Evolutionary conservation across 2,888 invertebrate species (phyloP), one percentile per base, ranked within the genome.

Genomic region (Yponomeuta malinellus): DNA sequence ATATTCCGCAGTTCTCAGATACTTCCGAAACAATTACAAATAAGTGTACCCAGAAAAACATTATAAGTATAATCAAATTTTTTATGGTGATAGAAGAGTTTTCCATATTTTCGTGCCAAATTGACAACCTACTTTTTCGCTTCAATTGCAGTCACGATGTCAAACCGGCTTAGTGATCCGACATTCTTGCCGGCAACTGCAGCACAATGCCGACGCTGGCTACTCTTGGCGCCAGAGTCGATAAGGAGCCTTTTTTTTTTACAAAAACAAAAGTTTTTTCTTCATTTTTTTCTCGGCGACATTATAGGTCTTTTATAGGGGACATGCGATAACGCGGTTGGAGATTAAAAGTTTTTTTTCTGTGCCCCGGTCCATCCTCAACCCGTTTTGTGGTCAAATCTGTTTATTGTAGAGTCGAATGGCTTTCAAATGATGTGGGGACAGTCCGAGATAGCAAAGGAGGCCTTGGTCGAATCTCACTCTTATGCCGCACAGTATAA

Each of bases 221-320:
- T 81, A 78, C 86, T 63, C 63, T 83, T 84, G 87, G 87, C 86
- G 86, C 86, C 87, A 85, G 72, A 77, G 71, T 74, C 83, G 86
- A 87, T 87, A 85, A 84, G 79, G 77, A 73, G 71, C 74, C 77
- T 78, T 78, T 83, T 81, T 81, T 23, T 80, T 81, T 77, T 76
- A 76, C 76, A 74, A 59, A 59, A 59, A 59, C 52, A 59, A 59
- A 15, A 15, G 15, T 59, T 15, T 59, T 15, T 78, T 75, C 81
- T 80, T 83, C 82, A 81, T 83, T 67, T 67, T 33, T 67, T 37
- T 67, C 43, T 43, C 67, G 67, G 67, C 10, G 67, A 67, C 67
- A 67, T 67, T 67, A 67, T 67, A 67, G 67, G 67, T 67, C 67
- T 67, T 67, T 67, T 67, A 67, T 67, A 37, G 67, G 67, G 37